A percentile compares a stretch with the other conserved stretches of the same genome.
phyloP scores from a whole-genome alignment of 37 sponge, comb jelly and placozoan genomes.

The Cladorhizidae sp. region DNA sequence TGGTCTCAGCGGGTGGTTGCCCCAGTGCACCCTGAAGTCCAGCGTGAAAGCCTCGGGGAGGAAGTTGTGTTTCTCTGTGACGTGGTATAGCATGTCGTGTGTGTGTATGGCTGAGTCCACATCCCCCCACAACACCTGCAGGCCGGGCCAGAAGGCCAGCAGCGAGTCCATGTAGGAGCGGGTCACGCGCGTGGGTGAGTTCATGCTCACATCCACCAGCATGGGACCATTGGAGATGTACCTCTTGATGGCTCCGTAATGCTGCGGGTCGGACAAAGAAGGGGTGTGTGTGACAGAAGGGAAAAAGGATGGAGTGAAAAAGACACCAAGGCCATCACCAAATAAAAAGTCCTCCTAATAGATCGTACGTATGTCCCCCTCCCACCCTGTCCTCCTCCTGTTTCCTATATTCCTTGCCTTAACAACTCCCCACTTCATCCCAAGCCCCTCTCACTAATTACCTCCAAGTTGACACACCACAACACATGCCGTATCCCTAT shows the following conservation, averaged over 20 bases:
- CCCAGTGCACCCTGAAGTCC: slow-evolving; percentile 87
- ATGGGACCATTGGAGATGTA: slow-evolving; percentile 73
- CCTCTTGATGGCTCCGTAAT: slow-evolving; percentile 81
- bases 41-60: slow-evolving; percentile 91
- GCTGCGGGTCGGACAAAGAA: slow-evolving; percentile 42
- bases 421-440: no score
- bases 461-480: no score
- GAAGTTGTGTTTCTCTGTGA: slow-evolving; percentile 76
- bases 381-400: no score
- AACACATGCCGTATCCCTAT: no score
- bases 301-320: slow-evolving; percentile 1
- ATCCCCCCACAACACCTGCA: slow-evolving; percentile 93
- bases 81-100: slow-evolving; percentile 82
- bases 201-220: slow-evolving; percentile 82
- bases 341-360: no score
- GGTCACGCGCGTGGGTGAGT: slow-evolving; percentile 57
- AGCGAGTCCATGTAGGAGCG: slow-evolving; percentile 87
- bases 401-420: no score
- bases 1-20: slow-evolving; percentile 90
- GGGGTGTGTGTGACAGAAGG: not conserved
- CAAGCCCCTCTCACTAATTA: no score
- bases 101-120: slow-evolving; percentile 69
- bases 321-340: slow-evolving; percentile 9
- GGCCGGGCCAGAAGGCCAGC: slow-evolving; percentile 98
- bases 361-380: no score